Base-by-base conservation (phyloP, 2,888 invertebrate species). In the Oeneis ivallda region DNA sequence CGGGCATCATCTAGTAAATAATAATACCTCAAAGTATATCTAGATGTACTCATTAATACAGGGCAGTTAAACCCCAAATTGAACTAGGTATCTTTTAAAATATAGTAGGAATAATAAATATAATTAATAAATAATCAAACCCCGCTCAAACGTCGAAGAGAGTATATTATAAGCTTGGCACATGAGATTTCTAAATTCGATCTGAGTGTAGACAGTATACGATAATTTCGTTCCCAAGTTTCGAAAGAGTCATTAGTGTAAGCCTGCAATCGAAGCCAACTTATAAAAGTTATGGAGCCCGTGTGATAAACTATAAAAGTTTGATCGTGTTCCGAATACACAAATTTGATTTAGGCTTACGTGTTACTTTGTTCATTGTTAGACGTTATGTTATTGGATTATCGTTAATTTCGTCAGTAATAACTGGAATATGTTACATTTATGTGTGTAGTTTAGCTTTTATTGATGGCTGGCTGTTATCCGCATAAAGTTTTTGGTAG, bases 251-350 rank as follows among this genome's bases (percentile, higher is more conserved):
- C 69, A 73, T 72, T 72, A 71, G 72, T 69, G 50, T 67, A 72
- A 70, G 71, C 70, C 68, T 70, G 70, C 70, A 71, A 70, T 71
- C 63, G 72, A 72, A 71, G 68, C 67, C 54, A 70, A 66, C 63
- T 74, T 75, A 72, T 67, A 68, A 65, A 74, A 70, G 71, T 68
- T 67, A 71, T 65, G 65, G 63, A 71, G 66, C 66, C 67, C 65
- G 61, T 65, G 65, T 70, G 66, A 71, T 71, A 70, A 71, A 71
- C 71, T 71, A 71, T 66, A 65, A 66, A 70, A 71, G 65, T 71
- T 71, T 62, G 50, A 68, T 68, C 68, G 70, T 70, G 70, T 68
- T 63, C 60, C 47, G 71, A 71, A 62, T 68, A 68, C 58, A 66
- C 60, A 59, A 68, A 64, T 66, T 59, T 57, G 56, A 64, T 70